phyloP scores from a whole-genome alignment of 2,113 vertebrate genomes.

The Eurystomus gularis region DNA sequence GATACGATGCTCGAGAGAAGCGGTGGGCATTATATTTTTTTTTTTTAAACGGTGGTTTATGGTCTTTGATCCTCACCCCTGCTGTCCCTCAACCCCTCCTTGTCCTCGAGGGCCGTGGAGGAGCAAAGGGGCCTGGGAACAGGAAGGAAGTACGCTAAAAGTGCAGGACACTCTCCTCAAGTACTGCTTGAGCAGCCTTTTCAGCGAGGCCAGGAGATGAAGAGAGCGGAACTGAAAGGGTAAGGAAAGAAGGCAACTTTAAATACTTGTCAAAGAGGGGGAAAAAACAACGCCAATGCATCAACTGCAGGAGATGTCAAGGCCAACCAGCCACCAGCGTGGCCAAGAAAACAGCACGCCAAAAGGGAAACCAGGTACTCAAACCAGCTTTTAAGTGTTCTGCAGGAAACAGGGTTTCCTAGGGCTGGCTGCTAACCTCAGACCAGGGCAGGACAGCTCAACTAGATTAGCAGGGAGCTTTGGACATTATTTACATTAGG shows the following conservation, averaged over 20 bases:
- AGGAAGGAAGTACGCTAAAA: neutral
- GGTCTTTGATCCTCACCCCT: constrained; percentile 56
- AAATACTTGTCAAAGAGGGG: neutral
- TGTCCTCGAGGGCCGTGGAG: neutral
- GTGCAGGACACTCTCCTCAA: neutral
- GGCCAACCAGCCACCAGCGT: neutral
- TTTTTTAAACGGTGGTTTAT: neutral
- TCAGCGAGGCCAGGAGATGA: neutral
- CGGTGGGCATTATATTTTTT: neutral
- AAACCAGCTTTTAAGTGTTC: neutral
- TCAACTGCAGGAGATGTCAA: neutral
- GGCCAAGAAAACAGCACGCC: neutral
- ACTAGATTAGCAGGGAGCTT: neutral
- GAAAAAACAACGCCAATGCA: neutral
- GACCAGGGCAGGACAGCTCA: neutral
- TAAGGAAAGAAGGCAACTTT: neutral
- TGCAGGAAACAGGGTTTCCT: neutral
- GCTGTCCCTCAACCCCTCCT: neutral
- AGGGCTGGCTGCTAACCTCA: neutral
- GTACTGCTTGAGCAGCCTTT: constrained; percentile 38
- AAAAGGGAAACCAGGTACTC: neutral
- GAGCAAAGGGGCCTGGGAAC: constrained; percentile 48
- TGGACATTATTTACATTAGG: neutral
- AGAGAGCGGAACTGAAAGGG: neutral
- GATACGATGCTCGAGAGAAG: neutral